Evolutionary conservation across 2,888 invertebrate genomes (phyloP).

Genomic region (Euclidia mi): DNA sequence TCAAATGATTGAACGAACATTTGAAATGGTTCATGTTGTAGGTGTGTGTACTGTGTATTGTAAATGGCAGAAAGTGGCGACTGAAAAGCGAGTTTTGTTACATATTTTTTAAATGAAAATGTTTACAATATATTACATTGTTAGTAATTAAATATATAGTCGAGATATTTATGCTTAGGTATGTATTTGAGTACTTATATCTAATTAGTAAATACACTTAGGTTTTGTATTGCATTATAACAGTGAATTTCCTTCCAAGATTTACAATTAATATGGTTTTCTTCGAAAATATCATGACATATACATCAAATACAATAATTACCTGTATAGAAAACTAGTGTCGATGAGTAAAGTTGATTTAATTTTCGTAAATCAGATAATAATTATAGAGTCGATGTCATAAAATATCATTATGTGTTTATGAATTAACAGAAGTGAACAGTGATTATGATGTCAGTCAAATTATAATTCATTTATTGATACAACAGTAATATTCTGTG

Average conservation of each 20-base stretch:
- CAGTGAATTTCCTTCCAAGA: not conserved
- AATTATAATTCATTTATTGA: too few species aligned
- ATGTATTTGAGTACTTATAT: conserved; percentile 5
- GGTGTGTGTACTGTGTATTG: conserved; percentile 11
- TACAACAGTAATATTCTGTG: too few species aligned
- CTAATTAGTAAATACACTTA: conserved; percentile 8
- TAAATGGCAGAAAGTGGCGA: conserved; percentile 12
- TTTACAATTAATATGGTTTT: not conserved
- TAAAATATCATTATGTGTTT: too few species aligned
- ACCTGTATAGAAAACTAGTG: too few species aligned
- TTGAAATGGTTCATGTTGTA: conserved; percentile 9
- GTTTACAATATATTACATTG: conserved; percentile 26
- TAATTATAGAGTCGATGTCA: too few species aligned
- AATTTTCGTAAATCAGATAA: too few species aligned
- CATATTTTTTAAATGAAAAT: conserved; percentile 28
- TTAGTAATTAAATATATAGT: conserved; percentile 21
- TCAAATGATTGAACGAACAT: conserved; percentile 10
- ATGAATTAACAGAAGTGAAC: too few species aligned
- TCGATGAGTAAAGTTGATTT: too few species aligned
- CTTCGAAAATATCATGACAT: too few species aligned
- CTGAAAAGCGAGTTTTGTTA: conserved; percentile 17
- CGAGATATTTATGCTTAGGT: conserved; percentile 25
- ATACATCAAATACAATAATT: too few species aligned
- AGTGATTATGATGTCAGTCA: too few species aligned
- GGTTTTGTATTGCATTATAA: conserved; percentile 10